Percentiles rank a stretch among this genome's conserved stretches.
phyloP scores from a whole-genome alignment of 2,113 vertebrate genomes.

The Callorhinus ursinus region DNA sequence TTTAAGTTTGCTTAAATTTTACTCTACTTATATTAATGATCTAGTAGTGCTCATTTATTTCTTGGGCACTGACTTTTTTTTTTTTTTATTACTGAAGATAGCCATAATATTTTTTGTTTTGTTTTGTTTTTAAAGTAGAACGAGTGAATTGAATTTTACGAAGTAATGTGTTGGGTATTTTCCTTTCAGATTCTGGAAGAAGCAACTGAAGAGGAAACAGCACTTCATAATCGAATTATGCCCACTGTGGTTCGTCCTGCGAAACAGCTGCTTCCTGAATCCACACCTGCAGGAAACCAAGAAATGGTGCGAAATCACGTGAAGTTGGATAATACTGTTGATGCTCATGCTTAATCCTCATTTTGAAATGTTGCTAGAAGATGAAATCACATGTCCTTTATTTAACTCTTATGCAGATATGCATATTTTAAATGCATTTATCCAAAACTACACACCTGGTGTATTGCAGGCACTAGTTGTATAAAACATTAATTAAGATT shows the following conservation, averaged over 20 bases:
- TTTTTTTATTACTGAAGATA: not conserved
- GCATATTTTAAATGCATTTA: not conserved
- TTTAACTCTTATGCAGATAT: not conserved
- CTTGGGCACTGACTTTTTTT: not conserved
- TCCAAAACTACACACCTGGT: not conserved
- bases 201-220: conserved; percentile 97
- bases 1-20: not conserved
- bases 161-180: not conserved
- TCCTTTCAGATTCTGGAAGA: conserved; percentile 93
- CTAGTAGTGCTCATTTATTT: not conserved
- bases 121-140: conserved; percentile 46
- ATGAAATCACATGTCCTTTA: not conserved
- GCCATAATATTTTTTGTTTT: not conserved
- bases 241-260: conserved; percentile 97
- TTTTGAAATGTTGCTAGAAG: not conserved
- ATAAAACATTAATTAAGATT: conserved; percentile 27
- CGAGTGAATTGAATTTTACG: conserved; percentile 3
- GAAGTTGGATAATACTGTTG: not conserved
- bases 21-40: not conserved
- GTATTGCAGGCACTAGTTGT: not conserved
- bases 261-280: conserved; percentile 92
- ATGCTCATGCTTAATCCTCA: not conserved
- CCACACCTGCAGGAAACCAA: conserved; percentile 85
- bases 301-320: conserved; percentile 90
- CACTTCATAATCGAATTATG: conserved; percentile 97